Evolutionary conservation across 2,113 vertebrate genomes (phyloP).

Genomic region (Anarrhichthys ocellatus): DNA sequence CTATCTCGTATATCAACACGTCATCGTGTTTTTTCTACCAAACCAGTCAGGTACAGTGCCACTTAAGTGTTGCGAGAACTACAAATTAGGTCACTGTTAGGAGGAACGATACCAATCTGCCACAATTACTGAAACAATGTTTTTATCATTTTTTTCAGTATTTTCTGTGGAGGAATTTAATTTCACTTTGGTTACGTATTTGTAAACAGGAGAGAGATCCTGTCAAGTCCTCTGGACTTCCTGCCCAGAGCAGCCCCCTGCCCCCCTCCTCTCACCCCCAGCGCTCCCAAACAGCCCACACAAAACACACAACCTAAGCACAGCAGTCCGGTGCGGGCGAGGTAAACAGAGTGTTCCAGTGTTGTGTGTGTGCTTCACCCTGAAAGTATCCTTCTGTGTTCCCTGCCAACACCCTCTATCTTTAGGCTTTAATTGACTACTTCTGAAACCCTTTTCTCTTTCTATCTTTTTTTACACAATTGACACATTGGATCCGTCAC

Average conservation of each 20-base stretch:
- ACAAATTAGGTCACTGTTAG: background rate
- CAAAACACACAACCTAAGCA: slow-evolving; percentile 77
- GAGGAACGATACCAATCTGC: background rate
- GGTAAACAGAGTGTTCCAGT: slow-evolving; percentile 76
- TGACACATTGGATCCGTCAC: background rate
- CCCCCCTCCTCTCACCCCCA: slow-evolving; percentile 70
- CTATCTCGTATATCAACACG: background rate
- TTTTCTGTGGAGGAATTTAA: background rate
- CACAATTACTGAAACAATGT: background rate
- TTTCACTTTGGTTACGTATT: slow-evolving; percentile 10
- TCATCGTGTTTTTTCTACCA: slow-evolving; percentile 9
- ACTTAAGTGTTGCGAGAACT: background rate
- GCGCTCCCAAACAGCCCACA: slow-evolving; percentile 67
- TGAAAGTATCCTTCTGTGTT: background rate
- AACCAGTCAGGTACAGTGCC: slow-evolving; percentile 44
- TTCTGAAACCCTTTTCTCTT: background rate
- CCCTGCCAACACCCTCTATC: background rate
- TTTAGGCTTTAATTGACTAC: background rate
- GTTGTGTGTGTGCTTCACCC: background rate
- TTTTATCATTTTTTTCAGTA: background rate
- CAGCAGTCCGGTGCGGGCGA: slow-evolving; percentile 75
- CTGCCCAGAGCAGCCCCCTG: slow-evolving; percentile 55
- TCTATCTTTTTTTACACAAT: background rate
- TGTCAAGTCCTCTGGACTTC: slow-evolving; percentile 75
- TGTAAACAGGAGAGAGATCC: slow-evolving; percentile 59